phyloP scores from a whole-genome alignment of 2,797 vertebrate genomes.

The Bovichtus variegatus region DNA sequence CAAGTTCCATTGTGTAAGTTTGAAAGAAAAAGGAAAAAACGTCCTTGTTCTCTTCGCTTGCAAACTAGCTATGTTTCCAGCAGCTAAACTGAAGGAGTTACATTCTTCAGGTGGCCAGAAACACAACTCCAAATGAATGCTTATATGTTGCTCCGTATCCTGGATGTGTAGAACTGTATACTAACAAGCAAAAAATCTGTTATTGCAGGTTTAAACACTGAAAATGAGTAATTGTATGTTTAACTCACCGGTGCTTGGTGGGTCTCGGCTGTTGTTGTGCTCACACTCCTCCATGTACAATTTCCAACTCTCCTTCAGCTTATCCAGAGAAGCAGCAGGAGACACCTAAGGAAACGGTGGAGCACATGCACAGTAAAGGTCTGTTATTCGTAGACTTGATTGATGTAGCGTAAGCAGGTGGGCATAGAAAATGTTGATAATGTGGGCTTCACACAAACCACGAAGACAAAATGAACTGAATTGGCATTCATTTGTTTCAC shows the following conservation, averaged over 20 bases:
- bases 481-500: conserved; percentile 37
- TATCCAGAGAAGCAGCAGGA: conserved; percentile 85
- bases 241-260: conserved; percentile 83
- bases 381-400: background rate
- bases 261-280: conserved; percentile 88
- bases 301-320: conserved; percentile 88
- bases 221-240: background rate
- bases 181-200: background rate
- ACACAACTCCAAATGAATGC: background rate
- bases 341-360: conserved; percentile 76
- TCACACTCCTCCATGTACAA: conserved; percentile 90
- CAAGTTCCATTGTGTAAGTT: too few relatives aligned
- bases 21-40: too few relatives aligned
- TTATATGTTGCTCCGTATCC: background rate
- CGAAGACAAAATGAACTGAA: background rate
- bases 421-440: conserved; percentile 7
- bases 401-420: background rate
- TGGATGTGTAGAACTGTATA: background rate
- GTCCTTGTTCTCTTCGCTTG: too few relatives aligned
- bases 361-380: background rate
- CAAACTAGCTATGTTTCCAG: too few relatives aligned
- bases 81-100: too few relatives aligned
- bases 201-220: background rate
- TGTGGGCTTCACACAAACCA: conserved; percentile 7
- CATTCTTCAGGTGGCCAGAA: background rate